Percentiles rank a stretch among this genome's conserved stretches.
Conservation (phyloP, 2,113 vertebrate species). For the Scolopax mira region DNA sequence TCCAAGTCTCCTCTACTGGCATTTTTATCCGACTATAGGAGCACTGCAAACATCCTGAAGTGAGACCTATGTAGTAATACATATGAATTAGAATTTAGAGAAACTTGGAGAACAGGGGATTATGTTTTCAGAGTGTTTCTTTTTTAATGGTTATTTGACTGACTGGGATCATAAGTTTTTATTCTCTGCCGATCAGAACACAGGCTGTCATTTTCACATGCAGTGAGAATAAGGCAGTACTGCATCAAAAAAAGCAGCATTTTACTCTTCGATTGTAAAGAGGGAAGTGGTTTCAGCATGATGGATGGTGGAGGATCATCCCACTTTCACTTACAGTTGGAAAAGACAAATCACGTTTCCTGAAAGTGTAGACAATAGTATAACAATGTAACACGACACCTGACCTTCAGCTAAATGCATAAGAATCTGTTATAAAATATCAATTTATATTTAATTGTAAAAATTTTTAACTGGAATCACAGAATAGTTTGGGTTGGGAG, state of each 20-base stretch:
- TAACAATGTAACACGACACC: neutral
- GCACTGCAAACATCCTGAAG: neutral
- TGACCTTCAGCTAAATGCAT: neutral
- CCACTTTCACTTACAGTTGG: neutral
- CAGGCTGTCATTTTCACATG: neutral
- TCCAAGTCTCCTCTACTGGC: neutral
- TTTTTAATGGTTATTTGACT: neutral
- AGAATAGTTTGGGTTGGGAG: neutral
- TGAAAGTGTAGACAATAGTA: rapidly evolving
- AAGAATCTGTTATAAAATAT: neutral
- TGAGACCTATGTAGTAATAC: neutral
- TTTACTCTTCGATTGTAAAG: neutral
- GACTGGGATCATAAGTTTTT: neutral
- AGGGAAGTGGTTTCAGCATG: neutral
- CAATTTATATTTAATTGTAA: neutral
- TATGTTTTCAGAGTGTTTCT: neutral
- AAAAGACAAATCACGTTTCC: neutral
- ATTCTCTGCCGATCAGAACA: neutral
- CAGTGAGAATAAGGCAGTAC: neutral
- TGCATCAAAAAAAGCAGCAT: neutral
- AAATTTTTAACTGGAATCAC: neutral
- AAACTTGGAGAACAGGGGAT: neutral
- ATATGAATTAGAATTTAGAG: neutral
- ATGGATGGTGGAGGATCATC: neutral
- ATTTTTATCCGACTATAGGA: neutral